phyloP scores from a whole-genome alignment of 2,113 vertebrate species.

The Tachysurus fulvidraco region DNA sequence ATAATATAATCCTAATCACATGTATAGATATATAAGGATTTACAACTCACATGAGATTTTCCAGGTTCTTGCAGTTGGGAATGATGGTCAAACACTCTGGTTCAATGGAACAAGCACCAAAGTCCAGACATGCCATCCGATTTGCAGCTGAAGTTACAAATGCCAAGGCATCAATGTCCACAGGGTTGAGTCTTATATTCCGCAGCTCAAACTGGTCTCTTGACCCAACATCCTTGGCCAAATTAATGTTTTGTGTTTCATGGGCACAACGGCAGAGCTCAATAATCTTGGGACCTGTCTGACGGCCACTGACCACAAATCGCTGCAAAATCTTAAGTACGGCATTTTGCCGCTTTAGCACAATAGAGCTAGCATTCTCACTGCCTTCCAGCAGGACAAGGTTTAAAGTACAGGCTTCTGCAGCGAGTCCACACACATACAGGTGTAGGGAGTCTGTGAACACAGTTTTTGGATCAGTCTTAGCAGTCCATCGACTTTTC shows the following conservation, averaged over 20 bases:
- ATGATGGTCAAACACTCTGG: slow-evolving; percentile 76
- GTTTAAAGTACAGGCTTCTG: slow-evolving; percentile 67
- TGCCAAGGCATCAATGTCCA: slow-evolving; percentile 79
- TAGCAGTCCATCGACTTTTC: slow-evolving; percentile 81
- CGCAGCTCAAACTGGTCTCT: slow-evolving; percentile 77
- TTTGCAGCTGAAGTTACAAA: slow-evolving; percentile 72
- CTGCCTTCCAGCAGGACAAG: slow-evolving; percentile 68
- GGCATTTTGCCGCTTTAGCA: slow-evolving; percentile 70
- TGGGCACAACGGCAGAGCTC: slow-evolving; percentile 82
- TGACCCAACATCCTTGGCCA: slow-evolving; percentile 67
- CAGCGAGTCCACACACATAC: slow-evolving; percentile 83
- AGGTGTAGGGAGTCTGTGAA: slow-evolving; percentile 80
- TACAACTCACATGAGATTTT: slow-evolving; percentile 78
- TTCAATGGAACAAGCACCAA: slow-evolving; percentile 84
- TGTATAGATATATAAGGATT: neutral
- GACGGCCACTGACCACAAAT: slow-evolving; percentile 66
- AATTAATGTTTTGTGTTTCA: slow-evolving; percentile 76
- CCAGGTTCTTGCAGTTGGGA: slow-evolving; percentile 73
- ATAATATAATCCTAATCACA: neutral
- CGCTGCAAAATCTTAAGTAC: slow-evolving; percentile 71
- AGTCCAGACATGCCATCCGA: slow-evolving; percentile 71
- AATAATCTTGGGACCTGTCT: slow-evolving; percentile 86
- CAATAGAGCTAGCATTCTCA: slow-evolving; percentile 55
- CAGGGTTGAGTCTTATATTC: slow-evolving; percentile 77
- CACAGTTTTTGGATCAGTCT: slow-evolving; percentile 71